Percentiles rank a stretch among this genome's conserved stretches.
These are phyloP conservation scores for Salvator merianae DNA, from an alignment of 2,113 vertebrate species.

Conservation along the genomic window DNA sequence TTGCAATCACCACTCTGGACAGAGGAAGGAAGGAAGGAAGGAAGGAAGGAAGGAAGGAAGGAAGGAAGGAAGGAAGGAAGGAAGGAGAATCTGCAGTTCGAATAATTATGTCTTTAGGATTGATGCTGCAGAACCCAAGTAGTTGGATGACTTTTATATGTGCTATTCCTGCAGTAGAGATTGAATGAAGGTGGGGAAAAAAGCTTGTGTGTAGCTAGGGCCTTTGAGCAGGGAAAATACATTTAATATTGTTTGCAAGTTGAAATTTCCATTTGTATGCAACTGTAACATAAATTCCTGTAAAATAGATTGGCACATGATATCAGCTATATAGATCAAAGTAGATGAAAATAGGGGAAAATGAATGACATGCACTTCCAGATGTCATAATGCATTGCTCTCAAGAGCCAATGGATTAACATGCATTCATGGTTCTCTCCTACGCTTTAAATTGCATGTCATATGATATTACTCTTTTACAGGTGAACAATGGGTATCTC, in stretches of 20 bases:
- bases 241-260: not conserved
- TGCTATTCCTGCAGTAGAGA: no score
- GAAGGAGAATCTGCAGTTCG: no score
- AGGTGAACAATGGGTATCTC: not conserved
- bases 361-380: not conserved
- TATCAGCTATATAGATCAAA: not conserved
- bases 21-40: no score
- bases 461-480: not conserved
- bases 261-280: not conserved
- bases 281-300: not conserved
- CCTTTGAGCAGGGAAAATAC: no score
- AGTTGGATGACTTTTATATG: no score
- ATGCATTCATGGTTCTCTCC: not conserved
- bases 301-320: not conserved
- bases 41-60: no score
- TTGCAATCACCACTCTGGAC: no score
- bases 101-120: no score
- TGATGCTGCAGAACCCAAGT: no score
- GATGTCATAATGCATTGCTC: not conserved
- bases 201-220: no score
- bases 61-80: no score
- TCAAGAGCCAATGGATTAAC: not conserved
- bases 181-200: no score
- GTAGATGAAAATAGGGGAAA: not conserved
- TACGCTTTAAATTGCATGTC: not conserved